A percentile compares a stretch with the other conserved stretches of the same genome.
phyloP scores from a whole-genome alignment of 2,113 vertebrate genomes.

The Nansenia antarctica region DNA sequence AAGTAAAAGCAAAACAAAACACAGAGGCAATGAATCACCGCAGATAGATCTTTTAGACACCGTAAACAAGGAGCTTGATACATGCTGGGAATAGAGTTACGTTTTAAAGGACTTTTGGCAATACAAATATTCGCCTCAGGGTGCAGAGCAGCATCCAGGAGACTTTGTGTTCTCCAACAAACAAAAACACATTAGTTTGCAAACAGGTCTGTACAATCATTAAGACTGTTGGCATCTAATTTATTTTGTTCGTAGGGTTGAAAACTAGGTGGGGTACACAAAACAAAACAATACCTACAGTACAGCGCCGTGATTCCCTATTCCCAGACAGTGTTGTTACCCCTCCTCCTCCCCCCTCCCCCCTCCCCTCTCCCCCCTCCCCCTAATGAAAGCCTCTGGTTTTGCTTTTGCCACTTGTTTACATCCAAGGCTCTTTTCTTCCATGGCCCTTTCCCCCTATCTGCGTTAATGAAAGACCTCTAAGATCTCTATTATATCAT shows the following conservation, averaged over 20 bases:
- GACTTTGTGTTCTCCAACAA: conserved; percentile 30
- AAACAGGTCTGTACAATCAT: conserved; percentile 42
- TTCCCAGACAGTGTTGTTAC: no score
- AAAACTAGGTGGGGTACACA: conserved; percentile 44
- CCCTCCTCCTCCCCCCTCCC: no score
- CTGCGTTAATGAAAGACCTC: no score
- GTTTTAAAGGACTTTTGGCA: conserved; percentile 56
- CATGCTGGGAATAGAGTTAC: conserved; percentile 51
- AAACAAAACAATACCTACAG: conserved; percentile 45
- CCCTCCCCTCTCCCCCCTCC: no score
- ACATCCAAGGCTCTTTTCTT: no score
- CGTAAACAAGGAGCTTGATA: conserved; percentile 62
- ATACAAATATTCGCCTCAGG: conserved; percentile 65
- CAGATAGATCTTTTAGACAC: conserved; percentile 58
- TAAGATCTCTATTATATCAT: no score
- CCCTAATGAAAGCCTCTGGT: no score
- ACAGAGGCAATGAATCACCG: conserved; percentile 64
- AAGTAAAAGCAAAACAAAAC: conserved; percentile 58
- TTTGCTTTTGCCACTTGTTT: no score
- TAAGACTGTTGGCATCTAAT: conserved; percentile 51
- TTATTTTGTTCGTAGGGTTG: conserved; percentile 42
- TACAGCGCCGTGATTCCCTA: no score
- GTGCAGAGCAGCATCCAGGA: conserved; percentile 42
- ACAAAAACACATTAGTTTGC: conserved; percentile 40
- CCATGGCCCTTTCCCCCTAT: no score